Evolutionary conservation across 2,888 invertebrate genomes (phyloP), one percentile per base, ranked within the genome.

Genomic region (Acronicta aceris): DNA sequence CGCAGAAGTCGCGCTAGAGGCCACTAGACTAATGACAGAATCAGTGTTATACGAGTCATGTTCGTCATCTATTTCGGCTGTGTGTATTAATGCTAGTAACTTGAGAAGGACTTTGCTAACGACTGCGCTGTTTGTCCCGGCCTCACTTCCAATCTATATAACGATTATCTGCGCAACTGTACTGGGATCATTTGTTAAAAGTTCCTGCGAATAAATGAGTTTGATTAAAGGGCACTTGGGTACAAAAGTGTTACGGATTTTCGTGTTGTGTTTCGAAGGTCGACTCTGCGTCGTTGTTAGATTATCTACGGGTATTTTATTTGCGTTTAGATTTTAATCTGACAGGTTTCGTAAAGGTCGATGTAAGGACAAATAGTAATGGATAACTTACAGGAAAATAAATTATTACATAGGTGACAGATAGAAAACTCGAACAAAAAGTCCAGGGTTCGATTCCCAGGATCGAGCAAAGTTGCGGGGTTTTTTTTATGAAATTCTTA

Each of bases 101-200:
- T 79, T 73, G 61, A 74, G 67, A 65, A 64, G 77, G 71, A 75
- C 73, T 78, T 79, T 59, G 65, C 69, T 79, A 81, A 79, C 83
- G 75, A 80, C 72, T 73, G 67, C 71, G 74, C 70, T 81, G 78
- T 83, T 83, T 82, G 76, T 78, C 74, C 81, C 71, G 71, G 63
- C 56, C 69, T 65, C 70, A 65, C 72, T 73, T 74, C 68, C 79
- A 76, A 76, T 76, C 69, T 75, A 75, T 74, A 74, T 76, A 77
- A 77, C 78, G 79, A 83, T 81, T 79, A 81, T 83, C 80, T 78
- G 71, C 76, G 71, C 74, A 70, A 79, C 70, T 76, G 77, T 74
- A 77, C 74, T 53, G 67, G 62, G 65, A 70, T 76, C 77, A 79
- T 81, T 76, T 79, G 79, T 82, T 81, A 72, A 79, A 82, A 83